Percentiles rank a stretch among this genome's conserved stretches.
These are phyloP conservation scores for Bungarus multicinctus DNA, from an alignment of 2,113 vertebrate species.

Conservation along the genomic window DNA sequence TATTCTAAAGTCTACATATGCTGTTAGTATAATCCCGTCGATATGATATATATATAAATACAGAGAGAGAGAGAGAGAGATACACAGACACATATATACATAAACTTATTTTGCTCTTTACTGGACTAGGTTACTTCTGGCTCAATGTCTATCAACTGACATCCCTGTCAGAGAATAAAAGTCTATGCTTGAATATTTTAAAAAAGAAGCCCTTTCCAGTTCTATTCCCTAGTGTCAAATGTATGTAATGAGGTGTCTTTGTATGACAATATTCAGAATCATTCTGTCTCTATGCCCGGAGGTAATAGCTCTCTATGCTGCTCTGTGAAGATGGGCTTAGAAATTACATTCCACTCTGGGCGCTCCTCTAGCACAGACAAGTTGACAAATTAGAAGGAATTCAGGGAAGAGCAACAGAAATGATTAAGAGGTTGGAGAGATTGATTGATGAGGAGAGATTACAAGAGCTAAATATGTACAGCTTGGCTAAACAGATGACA, in stretches of 20 bases:
- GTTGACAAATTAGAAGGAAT: conserved; percentile 45
- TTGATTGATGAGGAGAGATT: conserved; percentile 47
- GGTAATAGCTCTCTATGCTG: conserved; percentile 22
- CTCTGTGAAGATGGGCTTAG: conserved; percentile 32
- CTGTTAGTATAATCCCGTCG: too few species aligned
- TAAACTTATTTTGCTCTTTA: not conserved
- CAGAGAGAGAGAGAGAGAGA: too few species aligned
- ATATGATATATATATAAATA: too few species aligned
- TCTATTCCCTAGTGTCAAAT: conserved; percentile 5
- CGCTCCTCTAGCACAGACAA: conserved; percentile 17
- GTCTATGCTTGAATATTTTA: conserved; percentile 15
- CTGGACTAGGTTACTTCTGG: not conserved
- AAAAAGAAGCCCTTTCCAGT: not conserved
- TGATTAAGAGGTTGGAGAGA: conserved; percentile 32
- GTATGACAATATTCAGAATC: conserved; percentile 24
- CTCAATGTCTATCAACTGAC: accelerated
- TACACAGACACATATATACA: not conserved
- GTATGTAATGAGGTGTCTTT: not conserved
- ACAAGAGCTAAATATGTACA: conserved; percentile 46
- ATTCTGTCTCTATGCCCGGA: conserved; percentile 15
- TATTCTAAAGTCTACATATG: too few species aligned
- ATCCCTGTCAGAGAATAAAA: not conserved
- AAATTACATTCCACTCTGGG: conserved; percentile 25
- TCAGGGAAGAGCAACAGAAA: conserved; percentile 46
- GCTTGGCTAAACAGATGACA: conserved; percentile 35